A percentile compares a stretch with the other conserved stretches of the same genome.
These are phyloP conservation scores for Neoscelio sp. DNA, from an alignment of 2,888 invertebrate species.

Conservation along the genomic window DNA sequence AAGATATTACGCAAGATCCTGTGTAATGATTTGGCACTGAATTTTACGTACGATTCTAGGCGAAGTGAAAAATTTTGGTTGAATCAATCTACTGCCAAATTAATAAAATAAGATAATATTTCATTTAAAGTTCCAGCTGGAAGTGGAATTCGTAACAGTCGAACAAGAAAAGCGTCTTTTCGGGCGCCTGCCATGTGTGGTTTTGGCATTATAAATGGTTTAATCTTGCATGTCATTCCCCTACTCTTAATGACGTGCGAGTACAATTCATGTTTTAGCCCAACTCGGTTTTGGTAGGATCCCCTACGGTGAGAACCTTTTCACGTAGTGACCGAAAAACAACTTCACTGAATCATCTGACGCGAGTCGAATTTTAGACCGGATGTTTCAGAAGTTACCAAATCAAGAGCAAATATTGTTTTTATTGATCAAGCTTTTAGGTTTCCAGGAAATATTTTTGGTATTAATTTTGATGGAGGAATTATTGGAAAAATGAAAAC, in stretches of 20 bases:
- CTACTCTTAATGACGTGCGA: slow-evolving; percentile 53
- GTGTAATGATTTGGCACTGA: no score
- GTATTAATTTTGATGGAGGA: no score
- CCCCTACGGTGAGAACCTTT: slow-evolving; percentile 37
- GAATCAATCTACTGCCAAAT: no score
- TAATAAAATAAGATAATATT: no score
- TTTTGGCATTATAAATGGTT: slow-evolving; percentile 61
- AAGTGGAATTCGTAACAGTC: slow-evolving; percentile 16
- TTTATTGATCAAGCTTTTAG: slow-evolving; percentile 43
- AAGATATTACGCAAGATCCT: no score
- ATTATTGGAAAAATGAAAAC: no score
- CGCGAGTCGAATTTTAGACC: slow-evolving; percentile 44
- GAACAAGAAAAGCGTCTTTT: slow-evolving; percentile 28
- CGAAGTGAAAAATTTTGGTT: no score
- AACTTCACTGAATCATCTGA: slow-evolving; percentile 38
- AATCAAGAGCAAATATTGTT: slow-evolving; percentile 47
- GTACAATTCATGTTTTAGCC: slow-evolving; percentile 47
- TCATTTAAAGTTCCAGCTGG: neutral
- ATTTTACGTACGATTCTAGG: no score
- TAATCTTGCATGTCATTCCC: slow-evolving; percentile 61
- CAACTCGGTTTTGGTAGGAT: slow-evolving; percentile 24
- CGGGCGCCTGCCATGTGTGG: slow-evolving; percentile 43
- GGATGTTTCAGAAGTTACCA: slow-evolving; percentile 48
- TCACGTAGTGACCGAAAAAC: slow-evolving; percentile 31
- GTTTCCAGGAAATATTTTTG: no score